Conservation (phyloP, 1,140 invertebrate genomes). For the Ganaspis sp. region DNA sequence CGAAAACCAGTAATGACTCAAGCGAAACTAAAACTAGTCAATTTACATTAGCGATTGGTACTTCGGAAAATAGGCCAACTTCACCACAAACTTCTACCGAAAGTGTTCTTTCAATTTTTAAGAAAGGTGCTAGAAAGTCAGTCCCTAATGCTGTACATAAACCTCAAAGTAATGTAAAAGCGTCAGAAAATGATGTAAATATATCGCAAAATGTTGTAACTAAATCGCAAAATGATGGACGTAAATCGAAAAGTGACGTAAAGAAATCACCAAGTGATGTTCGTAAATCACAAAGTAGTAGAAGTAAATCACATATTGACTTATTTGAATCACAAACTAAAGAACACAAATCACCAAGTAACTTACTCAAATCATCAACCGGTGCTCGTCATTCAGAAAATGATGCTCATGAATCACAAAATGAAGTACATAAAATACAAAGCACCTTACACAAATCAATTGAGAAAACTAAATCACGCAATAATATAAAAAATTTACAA, state of each 20-base stretch:
- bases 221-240: neutral
- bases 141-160: neutral
- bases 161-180: neutral
- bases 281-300: neutral
- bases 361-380: neutral
- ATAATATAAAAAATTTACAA: neutral
- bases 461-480: neutral
- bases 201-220: neutral
- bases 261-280: neutral
- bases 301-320: neutral
- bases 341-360: neutral
- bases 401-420: neutral
- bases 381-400: neutral
- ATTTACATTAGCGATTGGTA: neutral
- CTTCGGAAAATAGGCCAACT: neutral
- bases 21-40: constrained; percentile 17
- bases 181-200: neutral
- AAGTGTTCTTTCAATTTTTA: neutral
- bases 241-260: neutral
- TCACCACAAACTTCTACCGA: neutral
- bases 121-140: neutral
- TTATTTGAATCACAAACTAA: neutral
- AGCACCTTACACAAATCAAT: neutral
- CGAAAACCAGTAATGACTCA: neutral
- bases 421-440: neutral